These are phyloP conservation scores for Polyommatus iphigenia DNA, from an alignment of 2,888 invertebrate genomes.

Conservation along the genomic window DNA sequence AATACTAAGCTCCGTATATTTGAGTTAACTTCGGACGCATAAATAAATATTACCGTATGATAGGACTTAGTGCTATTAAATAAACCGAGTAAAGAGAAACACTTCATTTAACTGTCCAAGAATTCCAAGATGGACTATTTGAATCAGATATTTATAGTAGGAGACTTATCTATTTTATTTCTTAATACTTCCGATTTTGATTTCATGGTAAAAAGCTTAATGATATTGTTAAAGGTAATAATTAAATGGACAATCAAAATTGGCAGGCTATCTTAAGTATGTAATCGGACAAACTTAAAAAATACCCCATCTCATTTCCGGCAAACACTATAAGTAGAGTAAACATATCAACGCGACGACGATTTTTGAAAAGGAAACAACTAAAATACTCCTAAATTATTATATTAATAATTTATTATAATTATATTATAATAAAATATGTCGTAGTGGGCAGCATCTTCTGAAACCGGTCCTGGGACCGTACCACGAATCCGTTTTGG, in stretches of 20 bases:
- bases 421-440: not conserved
- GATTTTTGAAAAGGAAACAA: not conserved
- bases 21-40: constrained; percentile 14
- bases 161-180: no score
- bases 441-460: not conserved
- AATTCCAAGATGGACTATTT: not conserved
- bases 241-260: not conserved
- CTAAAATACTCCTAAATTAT: not conserved
- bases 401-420: not conserved
- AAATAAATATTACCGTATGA: constrained; percentile 24
- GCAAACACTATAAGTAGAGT: no score
- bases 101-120: not conserved
- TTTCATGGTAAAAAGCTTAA: not conserved
- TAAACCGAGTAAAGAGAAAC: not conserved
- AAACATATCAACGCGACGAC: not conserved
- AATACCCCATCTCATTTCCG: no score
- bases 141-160: no score
- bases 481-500: no score
- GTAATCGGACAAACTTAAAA: not conserved
- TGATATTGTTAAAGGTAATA: no score
- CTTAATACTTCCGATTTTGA: no score
- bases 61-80: not conserved
- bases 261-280: not conserved
- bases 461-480: not conserved
- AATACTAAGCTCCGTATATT: constrained; percentile 26